Conservation (phyloP, 2,888 invertebrate species). For the Drosophila acutilabella region DNA sequence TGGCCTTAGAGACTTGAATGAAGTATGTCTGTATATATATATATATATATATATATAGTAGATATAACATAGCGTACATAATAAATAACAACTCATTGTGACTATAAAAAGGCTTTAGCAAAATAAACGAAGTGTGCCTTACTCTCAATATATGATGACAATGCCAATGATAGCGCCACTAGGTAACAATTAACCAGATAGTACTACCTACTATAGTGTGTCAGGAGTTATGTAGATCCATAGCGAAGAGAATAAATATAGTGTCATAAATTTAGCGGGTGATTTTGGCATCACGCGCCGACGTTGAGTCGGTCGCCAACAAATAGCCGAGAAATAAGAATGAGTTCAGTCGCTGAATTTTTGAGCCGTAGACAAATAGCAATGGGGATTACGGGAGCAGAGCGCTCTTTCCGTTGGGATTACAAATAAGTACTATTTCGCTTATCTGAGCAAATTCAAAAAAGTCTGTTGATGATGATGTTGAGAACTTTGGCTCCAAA, state of each 20-base stretch:
- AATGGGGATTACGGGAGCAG: conserved; percentile 56
- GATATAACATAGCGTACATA: not conserved
- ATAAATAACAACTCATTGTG: not conserved
- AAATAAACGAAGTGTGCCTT: conserved; percentile 14
- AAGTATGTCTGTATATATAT: not conserved
- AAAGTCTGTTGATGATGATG: conserved; percentile 2
- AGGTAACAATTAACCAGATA: conserved; percentile 34
- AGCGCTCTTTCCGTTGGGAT: conserved; percentile 34
- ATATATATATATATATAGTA: not conserved
- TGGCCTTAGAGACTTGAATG: not conserved
- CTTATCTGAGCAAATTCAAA: conserved; percentile 25
- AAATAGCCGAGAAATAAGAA: conserved; percentile 27
- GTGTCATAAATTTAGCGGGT: conserved; percentile 40
- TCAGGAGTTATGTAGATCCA: conserved; percentile 33
- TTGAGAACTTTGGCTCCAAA: conserved; percentile 37
- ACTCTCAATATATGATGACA: conserved; percentile 11
- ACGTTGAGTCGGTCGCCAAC: conserved; percentile 12
- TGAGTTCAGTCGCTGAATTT: conserved; percentile 46
- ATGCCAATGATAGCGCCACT: conserved; percentile 29
- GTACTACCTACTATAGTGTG: conserved; percentile 1
- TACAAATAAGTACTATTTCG: conserved; percentile 26
- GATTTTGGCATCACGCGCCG: conserved; percentile 52
- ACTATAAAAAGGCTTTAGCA: not conserved
- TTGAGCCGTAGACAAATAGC: conserved; percentile 60
- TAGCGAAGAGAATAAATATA: conserved; percentile 14